Base-by-base conservation (phyloP, 2,113 vertebrate genomes). In the Albula glossodonta region DNA sequence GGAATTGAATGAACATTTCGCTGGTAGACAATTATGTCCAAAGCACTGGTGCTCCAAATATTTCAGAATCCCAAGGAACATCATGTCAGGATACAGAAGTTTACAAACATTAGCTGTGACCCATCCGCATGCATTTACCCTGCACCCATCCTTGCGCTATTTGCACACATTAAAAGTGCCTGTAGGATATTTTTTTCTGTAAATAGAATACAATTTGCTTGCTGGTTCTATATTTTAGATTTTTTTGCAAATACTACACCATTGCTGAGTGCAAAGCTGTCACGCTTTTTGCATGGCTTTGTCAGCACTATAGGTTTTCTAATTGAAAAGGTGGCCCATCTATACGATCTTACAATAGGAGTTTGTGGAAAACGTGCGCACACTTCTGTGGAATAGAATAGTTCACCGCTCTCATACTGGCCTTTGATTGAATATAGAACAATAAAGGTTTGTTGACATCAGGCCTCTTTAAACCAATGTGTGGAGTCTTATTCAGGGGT, bases 121-220 rank as follows among this genome's bases (percentile, higher is more conserved):
- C 25, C 70, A 10, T 74, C 12, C 9, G n/a, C 70, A 74, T 74
- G 70, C 70, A 31, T 2, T n/a, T 56, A 51, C 51, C 19, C 19
- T 48, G 31, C 12, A 51, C 0, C 50, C 83, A 25, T 56, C 51
- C 56, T 49, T 31, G 70, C n/a, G 41, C 77, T 25, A 52, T 78
- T 60, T 80, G 74, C 84, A 80, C 84, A 79, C 78, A 70, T 52
- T 79, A 79, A 41, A 85, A 79, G 84, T 85, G 84, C 77, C 84
- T 85, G 84, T 78, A 66, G 13, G 52, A 85, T 56, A 41, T 79
- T 49, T 79, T 80, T 25, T 19, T 57, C 6, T n/a, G 51, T 74
- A 49, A 74, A 50, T 51, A 80, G 79, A 19, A 51, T 51, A 50
- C 5, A 49, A 74, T 74, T 50, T 2, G 17, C 79, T 51, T 80